A percentile compares a stretch with the other conserved stretches of the same genome.
These are phyloP conservation scores for Diploscapter pachys DNA, from an alignment of 1,140 invertebrate genomes.

Conservation along the genomic window DNA sequence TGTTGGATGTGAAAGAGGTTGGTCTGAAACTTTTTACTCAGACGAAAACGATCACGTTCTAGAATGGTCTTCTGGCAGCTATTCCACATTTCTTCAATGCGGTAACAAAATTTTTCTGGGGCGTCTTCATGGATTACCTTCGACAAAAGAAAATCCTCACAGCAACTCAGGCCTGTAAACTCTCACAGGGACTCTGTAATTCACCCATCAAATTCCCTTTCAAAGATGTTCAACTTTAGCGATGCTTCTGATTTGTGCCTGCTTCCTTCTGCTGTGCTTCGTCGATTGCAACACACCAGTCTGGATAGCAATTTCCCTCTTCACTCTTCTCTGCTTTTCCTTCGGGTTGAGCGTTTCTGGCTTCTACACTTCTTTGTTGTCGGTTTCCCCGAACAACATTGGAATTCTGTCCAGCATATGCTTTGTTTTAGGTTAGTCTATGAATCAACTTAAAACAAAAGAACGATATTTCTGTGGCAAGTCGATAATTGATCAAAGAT, in stretches of 20 bases:
- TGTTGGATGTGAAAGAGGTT: constrained; percentile 26
- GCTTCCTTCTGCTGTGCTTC: constrained; percentile 5
- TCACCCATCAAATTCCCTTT: background rate
- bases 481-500: constrained; percentile 7
- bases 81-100: constrained; percentile 29
- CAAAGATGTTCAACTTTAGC: background rate
- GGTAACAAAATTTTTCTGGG: constrained; percentile 20
- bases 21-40: background rate
- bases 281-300: background rate
- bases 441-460: background rate
- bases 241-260: constrained; percentile 1
- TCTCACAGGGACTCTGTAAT: constrained; percentile 15
- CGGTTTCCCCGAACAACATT: constrained; percentile 21
- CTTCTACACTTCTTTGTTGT: constrained; percentile 21
- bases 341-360: constrained; percentile 27
- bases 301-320: constrained; percentile 10
- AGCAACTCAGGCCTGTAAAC: constrained; percentile 12
- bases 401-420: constrained; percentile 8
- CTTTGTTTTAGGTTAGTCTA: background rate
- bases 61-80: constrained; percentile 26
- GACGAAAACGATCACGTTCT: background rate
- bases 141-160: constrained; percentile 5
- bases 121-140: constrained; percentile 25
- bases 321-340: background rate
- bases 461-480: background rate